Percentiles rank a stretch among this genome's conserved stretches.
Conservation (phyloP, 2,113 vertebrate genomes). For the Noturus placidus region DNA sequence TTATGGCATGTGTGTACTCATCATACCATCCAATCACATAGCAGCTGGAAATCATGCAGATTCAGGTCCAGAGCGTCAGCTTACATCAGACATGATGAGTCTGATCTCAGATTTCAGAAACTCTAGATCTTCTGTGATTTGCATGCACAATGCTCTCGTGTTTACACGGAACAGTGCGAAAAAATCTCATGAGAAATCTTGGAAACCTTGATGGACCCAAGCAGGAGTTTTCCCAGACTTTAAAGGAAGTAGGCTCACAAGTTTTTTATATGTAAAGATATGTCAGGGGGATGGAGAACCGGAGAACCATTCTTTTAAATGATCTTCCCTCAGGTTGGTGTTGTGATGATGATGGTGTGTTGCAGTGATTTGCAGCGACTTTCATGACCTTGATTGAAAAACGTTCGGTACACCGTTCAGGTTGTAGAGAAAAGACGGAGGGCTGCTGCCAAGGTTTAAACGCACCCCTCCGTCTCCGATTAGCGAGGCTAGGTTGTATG, state of each 20-base stretch:
- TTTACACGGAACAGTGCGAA: neutral
- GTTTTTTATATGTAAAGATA: neutral
- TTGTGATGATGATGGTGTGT: neutral
- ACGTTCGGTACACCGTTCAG: neutral
- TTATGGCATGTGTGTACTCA: neutral
- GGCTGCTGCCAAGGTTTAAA: neutral
- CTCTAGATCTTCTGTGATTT: neutral
- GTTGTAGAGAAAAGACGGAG: neutral
- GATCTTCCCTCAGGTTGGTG: too few relatives aligned
- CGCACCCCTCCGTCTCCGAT: too few relatives aligned
- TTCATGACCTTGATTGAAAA: neutral
- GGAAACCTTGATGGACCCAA: neutral
- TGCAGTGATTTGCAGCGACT: too few relatives aligned
- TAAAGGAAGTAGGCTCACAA: too few relatives aligned
- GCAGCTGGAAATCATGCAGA: neutral
- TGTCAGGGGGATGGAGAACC: too few relatives aligned
- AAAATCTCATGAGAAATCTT: neutral
- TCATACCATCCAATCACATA: neutral
- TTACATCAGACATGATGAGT: neutral
- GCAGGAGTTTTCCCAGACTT: too few relatives aligned
- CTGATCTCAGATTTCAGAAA: neutral
- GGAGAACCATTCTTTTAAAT: too few relatives aligned
- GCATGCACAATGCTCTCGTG: too few relatives aligned
- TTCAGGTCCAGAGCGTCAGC: neutral
- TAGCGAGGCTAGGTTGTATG: neutral